These are phyloP conservation scores for Sebastes oblongus DNA, from an alignment of 2,797 vertebrate genomes.

Conservation along the genomic window DNA sequence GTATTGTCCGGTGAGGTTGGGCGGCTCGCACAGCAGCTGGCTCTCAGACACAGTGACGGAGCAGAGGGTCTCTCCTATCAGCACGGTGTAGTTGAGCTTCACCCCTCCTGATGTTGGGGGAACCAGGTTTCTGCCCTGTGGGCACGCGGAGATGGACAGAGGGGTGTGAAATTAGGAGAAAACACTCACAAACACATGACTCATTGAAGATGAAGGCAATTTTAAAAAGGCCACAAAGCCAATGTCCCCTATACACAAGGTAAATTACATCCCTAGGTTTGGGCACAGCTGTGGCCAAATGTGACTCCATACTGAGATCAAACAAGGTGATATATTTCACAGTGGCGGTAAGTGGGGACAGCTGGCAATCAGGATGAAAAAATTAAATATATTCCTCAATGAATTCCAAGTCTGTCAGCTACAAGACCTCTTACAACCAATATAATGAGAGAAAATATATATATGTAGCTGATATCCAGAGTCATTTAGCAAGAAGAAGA, in stretches of 20 bases:
- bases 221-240: conserved; percentile 11
- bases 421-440: background rate
- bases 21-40: conserved; percentile 96
- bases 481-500: background rate
- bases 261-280: conserved; percentile 36
- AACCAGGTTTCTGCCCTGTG: conserved; percentile 96
- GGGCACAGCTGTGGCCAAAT: conserved; percentile 45
- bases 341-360: conserved; percentile 23
- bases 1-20: conserved; percentile 95
- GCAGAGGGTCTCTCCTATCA: conserved; percentile 95
- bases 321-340: conserved; percentile 32
- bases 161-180: conserved; percentile 35
- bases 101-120: conserved; percentile 92
- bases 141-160: conserved; percentile 35
- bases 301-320: conserved; percentile 43
- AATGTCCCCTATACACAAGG: conserved; percentile 28
- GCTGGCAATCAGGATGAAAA: conserved; percentile 28
- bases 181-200: conserved; percentile 31
- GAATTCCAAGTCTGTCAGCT: background rate
- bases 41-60: conserved; percentile 95
- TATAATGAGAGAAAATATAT: background rate
- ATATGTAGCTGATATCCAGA: background rate
- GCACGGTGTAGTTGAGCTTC: conserved; percentile 96
- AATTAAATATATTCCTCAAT: background rate
- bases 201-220: conserved; percentile 29